Percentiles rank a stretch among this genome's conserved stretches.
Evolutionary conservation across 2,888 invertebrate species (phyloP).

Genomic region (Lordiphosa fenestrarum): DNA sequence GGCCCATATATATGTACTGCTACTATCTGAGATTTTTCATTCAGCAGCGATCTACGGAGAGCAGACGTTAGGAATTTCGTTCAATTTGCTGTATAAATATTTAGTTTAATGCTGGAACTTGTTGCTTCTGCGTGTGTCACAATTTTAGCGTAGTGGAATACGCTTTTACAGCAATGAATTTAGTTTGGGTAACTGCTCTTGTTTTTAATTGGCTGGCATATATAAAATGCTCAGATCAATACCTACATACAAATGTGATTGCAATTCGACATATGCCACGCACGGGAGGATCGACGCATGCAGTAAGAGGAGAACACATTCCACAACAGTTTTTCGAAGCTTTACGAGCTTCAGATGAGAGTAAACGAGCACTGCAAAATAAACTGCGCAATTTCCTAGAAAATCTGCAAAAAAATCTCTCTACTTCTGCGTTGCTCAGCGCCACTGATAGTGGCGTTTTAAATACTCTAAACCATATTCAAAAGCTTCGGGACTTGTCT

Average conservation of each 20-base stretch:
- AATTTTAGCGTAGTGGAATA: neutral
- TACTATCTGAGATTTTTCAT: conserved; percentile 1
- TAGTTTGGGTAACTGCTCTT: neutral
- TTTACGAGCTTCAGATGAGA: conserved; percentile 50
- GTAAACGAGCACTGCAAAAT: conserved; percentile 59
- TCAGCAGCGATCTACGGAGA: neutral
- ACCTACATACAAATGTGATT: conserved; percentile 1
- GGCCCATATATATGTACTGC: conserved; percentile 1
- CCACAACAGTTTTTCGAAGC: conserved; percentile 64
- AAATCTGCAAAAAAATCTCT: conserved; percentile 67
- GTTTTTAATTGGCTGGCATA: conserved; percentile 6
- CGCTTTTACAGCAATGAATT: conserved; percentile 3
- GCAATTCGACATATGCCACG: neutral
- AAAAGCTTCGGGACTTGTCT: conserved; percentile 54
- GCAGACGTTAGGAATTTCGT: conserved; percentile 4
- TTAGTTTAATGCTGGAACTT: neutral
- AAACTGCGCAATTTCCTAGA: conserved; percentile 66
- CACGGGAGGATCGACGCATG: conserved; percentile 7
- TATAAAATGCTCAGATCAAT: neutral
- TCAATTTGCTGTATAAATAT: neutral
- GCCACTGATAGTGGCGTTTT: conserved; percentile 22
- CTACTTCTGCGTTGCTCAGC: conserved; percentile 58
- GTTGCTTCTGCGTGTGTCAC: neutral
- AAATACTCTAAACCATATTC: conserved; percentile 32
- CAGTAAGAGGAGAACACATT: conserved; percentile 59